Evolutionary conservation across 2,797 vertebrate species (phyloP), one percentile per base, ranked within the genome.

Genomic region (Sarcoramphus papa): DNA sequence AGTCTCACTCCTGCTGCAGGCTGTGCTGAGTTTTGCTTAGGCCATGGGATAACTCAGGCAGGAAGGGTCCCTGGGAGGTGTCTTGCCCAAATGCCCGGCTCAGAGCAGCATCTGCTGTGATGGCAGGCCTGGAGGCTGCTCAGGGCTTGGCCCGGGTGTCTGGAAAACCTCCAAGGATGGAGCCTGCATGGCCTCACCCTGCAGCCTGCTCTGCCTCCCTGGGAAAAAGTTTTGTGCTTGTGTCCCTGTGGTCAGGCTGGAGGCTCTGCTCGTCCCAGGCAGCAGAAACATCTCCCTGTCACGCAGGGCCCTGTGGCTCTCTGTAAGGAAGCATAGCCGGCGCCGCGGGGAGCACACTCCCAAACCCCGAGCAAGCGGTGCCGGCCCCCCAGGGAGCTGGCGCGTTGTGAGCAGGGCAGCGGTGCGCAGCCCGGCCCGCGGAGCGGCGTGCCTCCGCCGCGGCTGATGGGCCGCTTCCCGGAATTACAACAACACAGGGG

Each of bases 301-400:
- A 2, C 8, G 7, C 14, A 3, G 6, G 20, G 27, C 12, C 12
- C 33, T 11, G 43, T 0, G 10, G 7, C 17, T 2, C 14, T 10
- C 16, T 6, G 30, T 8, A 3, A 3, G 12, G 25, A 4, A 30
- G 50, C 31, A 2, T 0, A 6, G 59, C 28, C 2, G 21, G 3
- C 3, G 10, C 28, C 12, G 13, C 15, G 16, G 13, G 40, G 35
- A 40, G 28, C 14, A 3, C 5, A 7, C 3, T 8, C 17, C 14
- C 6, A 9, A 18, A 2, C 1, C 19, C 19, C 8, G 6, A 5
- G 12, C 14, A 2, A 8, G 7, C 17, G 6, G 8, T 21, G 0
- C 9, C 5, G 1, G 5, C 0, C 5, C 40, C 19, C 1, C 14
- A 0, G 48, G 5, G 5, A 37, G 0, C 9, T 3, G 4, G 3